Evolutionary conservation across 2,797 vertebrate species (phyloP), one percentile per base, ranked within the genome.

Genomic region (Pseudopleuronectes americanus): DNA sequence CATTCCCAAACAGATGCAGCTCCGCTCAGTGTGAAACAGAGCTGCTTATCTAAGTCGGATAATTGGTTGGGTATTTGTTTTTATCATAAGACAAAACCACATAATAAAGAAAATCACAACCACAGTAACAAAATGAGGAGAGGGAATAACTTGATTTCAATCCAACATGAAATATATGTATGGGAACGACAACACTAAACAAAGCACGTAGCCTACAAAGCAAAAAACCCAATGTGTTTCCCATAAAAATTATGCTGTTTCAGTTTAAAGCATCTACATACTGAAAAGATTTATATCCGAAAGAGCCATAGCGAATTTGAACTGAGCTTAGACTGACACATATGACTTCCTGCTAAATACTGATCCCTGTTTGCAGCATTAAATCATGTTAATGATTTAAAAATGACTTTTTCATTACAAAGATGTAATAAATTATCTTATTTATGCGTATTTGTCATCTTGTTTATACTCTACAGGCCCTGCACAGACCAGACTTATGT

Each of bases 1-100:
- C 64, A 33, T 68, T 80, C 76, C 59, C 68, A 65, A 69, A 79
- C 73, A 74, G 62, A 61, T 56, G 38, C 62, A 52, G 57, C 67
- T 53, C 6, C 9, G 23, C 16, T 45, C 57, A 0, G 31, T 48
- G 72, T 60, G 56, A 85, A 80, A 74, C 72, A 71, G 22, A 31
- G 51, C 66, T 60, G 58, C 21, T 68, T 77, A 48, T 61, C 82
- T 74, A 16, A 16, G 41, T 43, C 41, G 5, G 14, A 43, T 60
- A 23, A 54, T 38, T 36, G 31, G 16, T 19, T 38, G 2, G 13
- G 19, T 38, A 41, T 38, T 23, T 41, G 4, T 16, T 53, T 64
- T 57, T 14, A 36, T 58, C 28, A 41, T 16, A 16, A 41, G 52
- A 31, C 3, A 60, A 45, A 57, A 19, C 47, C 24, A 12, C 23